phyloP scores from a whole-genome alignment of 2,113 vertebrate genomes.

The Penelope pileata region DNA sequence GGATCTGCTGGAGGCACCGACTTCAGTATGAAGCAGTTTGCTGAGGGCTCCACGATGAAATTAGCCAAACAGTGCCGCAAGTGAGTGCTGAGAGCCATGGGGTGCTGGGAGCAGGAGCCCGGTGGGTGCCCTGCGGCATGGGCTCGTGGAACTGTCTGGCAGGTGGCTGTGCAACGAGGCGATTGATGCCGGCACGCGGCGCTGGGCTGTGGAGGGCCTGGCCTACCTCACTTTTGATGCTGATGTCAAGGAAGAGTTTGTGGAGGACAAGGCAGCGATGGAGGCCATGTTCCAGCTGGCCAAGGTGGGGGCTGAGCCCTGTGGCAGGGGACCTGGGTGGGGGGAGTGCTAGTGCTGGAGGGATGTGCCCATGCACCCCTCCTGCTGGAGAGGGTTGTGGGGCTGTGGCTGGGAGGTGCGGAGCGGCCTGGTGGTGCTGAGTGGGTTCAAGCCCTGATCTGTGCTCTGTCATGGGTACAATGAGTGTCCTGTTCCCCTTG shows the following conservation, averaged over 20 bases:
- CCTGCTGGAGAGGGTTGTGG: rapidly evolving
- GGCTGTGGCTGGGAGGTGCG: background rate
- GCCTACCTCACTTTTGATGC: constrained; percentile 98
- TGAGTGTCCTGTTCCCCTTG: rapidly evolving
- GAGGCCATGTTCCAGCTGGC: constrained; percentile 92
- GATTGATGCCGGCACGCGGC: constrained; percentile 84
- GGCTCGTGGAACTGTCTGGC: background rate
- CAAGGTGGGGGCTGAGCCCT: constrained; percentile 72
- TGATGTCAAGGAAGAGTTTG: constrained; percentile 95
- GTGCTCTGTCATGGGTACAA: rapidly evolving
- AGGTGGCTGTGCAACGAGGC: constrained; percentile 95
- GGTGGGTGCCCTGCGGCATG: rapidly evolving
- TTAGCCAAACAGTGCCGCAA: constrained; percentile 97
- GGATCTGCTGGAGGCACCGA: constrained; percentile 96
- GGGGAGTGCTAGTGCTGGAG: background rate
- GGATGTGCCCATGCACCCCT: rapidly evolving
- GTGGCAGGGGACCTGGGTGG: rapidly evolving
- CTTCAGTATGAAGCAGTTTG: constrained; percentile 99
- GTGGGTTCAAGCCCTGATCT: background rate
- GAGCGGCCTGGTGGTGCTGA: background rate
- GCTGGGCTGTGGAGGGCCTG: constrained; percentile 96
- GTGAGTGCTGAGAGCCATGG: constrained; percentile 69
- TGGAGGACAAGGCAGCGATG: constrained; percentile 88
- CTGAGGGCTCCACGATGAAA: constrained; percentile 94
- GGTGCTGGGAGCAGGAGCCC: rapidly evolving